Conservation (phyloP, 2,113 vertebrate genomes). For the Sylvia atricapilla region DNA sequence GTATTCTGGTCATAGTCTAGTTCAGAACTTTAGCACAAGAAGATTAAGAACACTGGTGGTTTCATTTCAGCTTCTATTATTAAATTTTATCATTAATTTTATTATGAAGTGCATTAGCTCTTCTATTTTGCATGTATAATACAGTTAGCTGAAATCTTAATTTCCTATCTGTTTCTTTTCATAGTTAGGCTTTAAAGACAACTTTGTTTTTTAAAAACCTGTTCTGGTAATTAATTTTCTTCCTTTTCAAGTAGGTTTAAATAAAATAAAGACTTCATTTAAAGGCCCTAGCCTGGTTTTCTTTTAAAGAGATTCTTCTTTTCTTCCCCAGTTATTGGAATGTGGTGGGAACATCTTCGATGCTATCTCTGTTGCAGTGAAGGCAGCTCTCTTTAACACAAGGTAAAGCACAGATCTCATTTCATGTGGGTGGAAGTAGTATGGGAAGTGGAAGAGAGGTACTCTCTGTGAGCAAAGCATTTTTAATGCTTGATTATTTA, state of each 20-base stretch:
- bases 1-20: neutral
- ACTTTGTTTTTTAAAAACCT: neutral
- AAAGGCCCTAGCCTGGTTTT: neutral
- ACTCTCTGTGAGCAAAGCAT: neutral
- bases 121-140: neutral
- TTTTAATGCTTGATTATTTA: neutral
- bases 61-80: neutral
- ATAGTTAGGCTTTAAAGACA: neutral
- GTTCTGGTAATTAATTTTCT: slow-evolving; percentile 1
- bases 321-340: slow-evolving; percentile 83
- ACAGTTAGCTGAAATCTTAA: neutral
- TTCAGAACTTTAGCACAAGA: neutral
- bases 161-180: slow-evolving; percentile 4
- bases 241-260: neutral
- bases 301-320: neutral
- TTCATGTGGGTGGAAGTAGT: neutral
- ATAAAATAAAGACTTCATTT: neutral
- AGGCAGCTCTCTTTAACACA: slow-evolving; percentile 97
- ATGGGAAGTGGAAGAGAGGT: neutral
- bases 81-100: neutral
- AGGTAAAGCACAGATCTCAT: slow-evolving; percentile 75
- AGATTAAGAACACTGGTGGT: neutral
- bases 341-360: slow-evolving; percentile 96
- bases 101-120: neutral
- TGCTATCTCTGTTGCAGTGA: slow-evolving; percentile 90